Evolutionary conservation across 1,140 invertebrate species (phyloP), one percentile per base, ranked within the genome.

Genomic region (Gonatopus flavifemur): DNA sequence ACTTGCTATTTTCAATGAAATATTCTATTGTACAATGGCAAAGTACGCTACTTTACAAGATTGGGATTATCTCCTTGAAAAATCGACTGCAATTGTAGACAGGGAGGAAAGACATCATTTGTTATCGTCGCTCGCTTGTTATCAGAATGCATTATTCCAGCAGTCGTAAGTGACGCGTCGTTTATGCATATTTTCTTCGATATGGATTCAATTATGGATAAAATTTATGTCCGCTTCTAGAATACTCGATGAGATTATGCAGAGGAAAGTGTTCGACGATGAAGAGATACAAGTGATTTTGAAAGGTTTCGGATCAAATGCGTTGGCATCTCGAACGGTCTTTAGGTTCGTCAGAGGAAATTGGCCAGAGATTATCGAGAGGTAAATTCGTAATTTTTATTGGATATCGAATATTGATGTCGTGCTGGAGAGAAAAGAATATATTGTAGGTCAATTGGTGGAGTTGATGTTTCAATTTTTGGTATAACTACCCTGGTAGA

Each of bases 11-110:
- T n/a, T n/a, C n/a, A n/a, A n/a, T 3, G 58, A 64, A 20, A 61
- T 63, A n/a, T 46, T 76, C 19, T 74, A 77, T 15, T 78, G 77
- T 20, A 62, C 63, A 6, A 62, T 72, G 2, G 69, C 76, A 1
- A 58, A 62, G 35, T 54, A 68, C 19, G 74, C 70, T 4, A 66
- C 63, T 20, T 57, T 65, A 43, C 58, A 64, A 9, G 72, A 69
- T 25, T 72, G 73, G 67, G 52, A 66, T 20, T 76, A 71, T 32
- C 50, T 75, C 13, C 51, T 59, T 19, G 40, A 74, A 18, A 67
- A 59, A 48, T 54, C 57, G 42, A 49, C 40, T 5, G 51, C 49
- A 9, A 49, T 45, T 1, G 57, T 49, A 8, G 59, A 68, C 28
- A 49, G 53, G 8, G 69, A 70, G 10, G 70, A 74, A 22, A 74